phyloP scores from a whole-genome alignment of 2,797 vertebrate species.

The Schizothorax lantsangensis region DNA sequence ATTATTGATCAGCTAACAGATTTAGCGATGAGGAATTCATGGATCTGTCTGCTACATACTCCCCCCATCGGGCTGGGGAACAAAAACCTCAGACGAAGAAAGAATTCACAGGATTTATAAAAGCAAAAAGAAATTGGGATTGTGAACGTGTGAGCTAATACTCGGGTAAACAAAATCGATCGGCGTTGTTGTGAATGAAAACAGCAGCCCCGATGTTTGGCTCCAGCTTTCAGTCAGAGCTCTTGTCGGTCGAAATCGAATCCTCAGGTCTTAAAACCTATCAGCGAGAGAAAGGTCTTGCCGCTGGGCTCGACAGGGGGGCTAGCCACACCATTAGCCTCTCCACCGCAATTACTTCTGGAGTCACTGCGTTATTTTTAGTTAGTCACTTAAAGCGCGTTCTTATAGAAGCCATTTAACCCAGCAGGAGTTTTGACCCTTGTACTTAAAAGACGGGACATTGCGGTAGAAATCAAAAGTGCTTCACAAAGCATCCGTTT shows the following conservation, averaged over 20 bases:
- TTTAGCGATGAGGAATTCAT: constrained; percentile 82
- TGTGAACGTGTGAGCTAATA: constrained; percentile 65
- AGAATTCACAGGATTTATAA: constrained; percentile 20
- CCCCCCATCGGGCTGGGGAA: constrained; percentile 60
- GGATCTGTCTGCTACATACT: constrained; percentile 64
- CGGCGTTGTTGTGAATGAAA: constrained; percentile 70
- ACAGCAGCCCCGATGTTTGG: constrained; percentile 62
- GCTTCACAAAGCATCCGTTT: constrained; percentile 48
- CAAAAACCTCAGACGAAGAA: constrained; percentile 51
- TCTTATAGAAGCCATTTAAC: constrained; percentile 59
- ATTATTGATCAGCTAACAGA: constrained; percentile 85
- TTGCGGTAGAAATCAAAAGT: constrained; percentile 40
- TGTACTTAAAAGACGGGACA: constrained; percentile 28
- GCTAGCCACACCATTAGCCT: constrained; percentile 57
- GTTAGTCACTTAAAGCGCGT: constrained; percentile 56
- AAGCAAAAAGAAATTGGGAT: constrained; percentile 19
- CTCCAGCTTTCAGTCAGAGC: constrained; percentile 52
- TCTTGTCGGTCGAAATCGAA: constrained; percentile 58
- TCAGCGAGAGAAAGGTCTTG: constrained; percentile 50
- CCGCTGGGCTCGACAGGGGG: constrained; percentile 52
- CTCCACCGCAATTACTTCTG: constrained; percentile 58
- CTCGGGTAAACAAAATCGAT: constrained; percentile 79
- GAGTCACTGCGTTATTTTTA: constrained; percentile 58
- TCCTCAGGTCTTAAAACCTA: constrained; percentile 52
- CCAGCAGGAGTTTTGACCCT: constrained; percentile 36